phyloP scores from a whole-genome alignment of 2,113 vertebrate genomes.

The Actenoides lindsayi region DNA sequence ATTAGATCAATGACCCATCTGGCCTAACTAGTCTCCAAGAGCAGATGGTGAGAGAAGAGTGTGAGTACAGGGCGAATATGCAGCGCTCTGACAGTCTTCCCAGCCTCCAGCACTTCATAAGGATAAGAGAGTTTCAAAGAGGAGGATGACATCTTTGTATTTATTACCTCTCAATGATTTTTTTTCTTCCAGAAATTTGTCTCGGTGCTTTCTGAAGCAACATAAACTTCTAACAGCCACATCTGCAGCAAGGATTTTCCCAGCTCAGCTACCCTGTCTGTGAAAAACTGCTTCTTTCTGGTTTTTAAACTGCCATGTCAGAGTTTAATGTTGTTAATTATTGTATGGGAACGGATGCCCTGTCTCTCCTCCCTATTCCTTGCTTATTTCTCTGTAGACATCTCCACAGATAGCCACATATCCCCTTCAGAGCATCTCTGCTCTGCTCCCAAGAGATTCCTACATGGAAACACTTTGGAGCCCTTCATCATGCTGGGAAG shows the following conservation, averaged over 20 bases:
- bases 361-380: not conserved
- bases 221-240: not conserved
- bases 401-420: not conserved
- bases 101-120: not conserved
- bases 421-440: not conserved
- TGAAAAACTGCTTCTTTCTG: not conserved
- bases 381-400: not conserved
- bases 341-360: not conserved
- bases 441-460: not conserved
- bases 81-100: not conserved
- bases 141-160: not conserved
- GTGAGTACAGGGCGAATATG: accelerated
- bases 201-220: not conserved
- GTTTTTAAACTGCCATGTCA: not conserved
- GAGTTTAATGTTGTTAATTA: not conserved
- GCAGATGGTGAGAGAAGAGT: not conserved
- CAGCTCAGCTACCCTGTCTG: not conserved
- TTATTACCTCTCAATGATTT: not conserved
- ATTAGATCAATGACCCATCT: not conserved
- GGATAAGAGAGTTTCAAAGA: not conserved
- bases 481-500: not conserved
- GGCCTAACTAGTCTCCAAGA: not conserved
- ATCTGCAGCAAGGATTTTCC: slow-evolving; percentile 20
- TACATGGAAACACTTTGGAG: not conserved
- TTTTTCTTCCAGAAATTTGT: not conserved